Percentiles rank a stretch among this genome's conserved stretches.
Evolutionary conservation across 92 coral and sea anemone species (phyloP).

Genomic region (Montipora capitata): DNA sequence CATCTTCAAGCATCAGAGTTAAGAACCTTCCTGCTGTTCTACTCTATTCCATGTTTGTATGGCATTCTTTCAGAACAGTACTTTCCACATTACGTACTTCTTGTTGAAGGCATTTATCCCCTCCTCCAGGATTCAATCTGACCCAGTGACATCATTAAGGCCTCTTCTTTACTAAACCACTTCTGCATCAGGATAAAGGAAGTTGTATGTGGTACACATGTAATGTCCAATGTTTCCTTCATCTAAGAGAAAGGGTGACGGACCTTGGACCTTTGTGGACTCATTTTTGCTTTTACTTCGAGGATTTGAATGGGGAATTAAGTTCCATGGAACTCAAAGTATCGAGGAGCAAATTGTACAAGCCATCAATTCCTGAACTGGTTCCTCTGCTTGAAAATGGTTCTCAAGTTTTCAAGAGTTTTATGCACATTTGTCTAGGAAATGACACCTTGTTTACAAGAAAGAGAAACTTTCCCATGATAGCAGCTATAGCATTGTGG

Average conservation of each 20-base stretch:
- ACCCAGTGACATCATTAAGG: conserved; percentile 49
- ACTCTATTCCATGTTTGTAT: conserved; percentile 76
- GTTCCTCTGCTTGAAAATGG: too few species aligned
- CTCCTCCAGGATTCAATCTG: conserved; percentile 74
- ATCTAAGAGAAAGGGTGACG: conserved; percentile 62
- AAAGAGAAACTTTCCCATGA: too few species aligned
- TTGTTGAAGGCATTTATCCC: conserved; percentile 66
- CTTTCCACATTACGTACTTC: conserved; percentile 75
- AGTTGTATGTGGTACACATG: too few species aligned
- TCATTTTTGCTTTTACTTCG: not conserved
- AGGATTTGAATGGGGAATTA: too few species aligned
- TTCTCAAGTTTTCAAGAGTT: too few species aligned
- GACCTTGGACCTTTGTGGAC: not conserved
- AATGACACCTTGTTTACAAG: too few species aligned
- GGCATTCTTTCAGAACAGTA: conserved; percentile 75
- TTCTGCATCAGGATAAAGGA: conserved; percentile 64
- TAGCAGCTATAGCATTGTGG: too few species aligned
- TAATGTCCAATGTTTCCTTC: conserved; percentile 69
- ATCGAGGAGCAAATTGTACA: too few species aligned
- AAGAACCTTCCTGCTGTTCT: conserved; percentile 73
- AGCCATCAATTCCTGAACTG: too few species aligned
- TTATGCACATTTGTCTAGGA: too few species aligned
- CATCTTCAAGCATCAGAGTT: conserved; percentile 83
- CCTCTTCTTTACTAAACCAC: conserved; percentile 61
- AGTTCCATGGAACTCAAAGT: too few species aligned